These are phyloP conservation scores for Orientallactaga sibirica DNA, from an alignment of 2,797 vertebrate species.

Conservation along the genomic window DNA sequence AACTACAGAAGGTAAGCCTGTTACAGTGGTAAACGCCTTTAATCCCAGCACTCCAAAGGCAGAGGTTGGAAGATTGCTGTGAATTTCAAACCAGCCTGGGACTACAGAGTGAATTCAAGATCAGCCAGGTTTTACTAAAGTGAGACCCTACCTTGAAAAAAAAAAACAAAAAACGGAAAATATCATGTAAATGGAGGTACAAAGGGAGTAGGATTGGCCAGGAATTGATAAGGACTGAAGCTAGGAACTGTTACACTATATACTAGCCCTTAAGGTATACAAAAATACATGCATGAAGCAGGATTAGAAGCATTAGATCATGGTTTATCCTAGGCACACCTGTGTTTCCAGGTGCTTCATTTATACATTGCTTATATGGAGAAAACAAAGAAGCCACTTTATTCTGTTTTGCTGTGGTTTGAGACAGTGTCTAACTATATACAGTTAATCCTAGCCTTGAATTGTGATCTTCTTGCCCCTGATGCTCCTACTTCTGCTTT, in stretches of 20 bases:
- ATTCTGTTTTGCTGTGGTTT: too few relatives aligned
- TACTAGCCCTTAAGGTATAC: background rate
- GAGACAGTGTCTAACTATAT: background rate
- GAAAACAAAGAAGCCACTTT: background rate
- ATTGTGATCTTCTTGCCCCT: background rate
- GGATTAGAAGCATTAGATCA: constrained; percentile 3
- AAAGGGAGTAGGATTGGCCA: background rate
- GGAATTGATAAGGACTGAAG: background rate
- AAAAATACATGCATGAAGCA: background rate
- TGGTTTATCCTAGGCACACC: background rate
- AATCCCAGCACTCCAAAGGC: too few relatives aligned
- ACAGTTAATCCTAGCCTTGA: background rate
- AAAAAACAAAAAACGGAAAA: background rate
- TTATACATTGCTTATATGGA: background rate
- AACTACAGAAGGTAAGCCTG: background rate
- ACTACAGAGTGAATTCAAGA: too few relatives aligned
- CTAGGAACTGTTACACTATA: background rate
- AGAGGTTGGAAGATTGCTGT: too few relatives aligned
- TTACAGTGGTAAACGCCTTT: too few relatives aligned
- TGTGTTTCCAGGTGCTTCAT: constrained; percentile 9
- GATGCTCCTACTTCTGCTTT: background rate
- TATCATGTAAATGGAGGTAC: background rate
- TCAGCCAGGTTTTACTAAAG: too few relatives aligned
- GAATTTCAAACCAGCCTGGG: too few relatives aligned
- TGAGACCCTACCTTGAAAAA: too few relatives aligned